Evolutionary conservation across 2,888 invertebrate species (phyloP).

Genomic region (Prosopocoilus inquinatus): DNA sequence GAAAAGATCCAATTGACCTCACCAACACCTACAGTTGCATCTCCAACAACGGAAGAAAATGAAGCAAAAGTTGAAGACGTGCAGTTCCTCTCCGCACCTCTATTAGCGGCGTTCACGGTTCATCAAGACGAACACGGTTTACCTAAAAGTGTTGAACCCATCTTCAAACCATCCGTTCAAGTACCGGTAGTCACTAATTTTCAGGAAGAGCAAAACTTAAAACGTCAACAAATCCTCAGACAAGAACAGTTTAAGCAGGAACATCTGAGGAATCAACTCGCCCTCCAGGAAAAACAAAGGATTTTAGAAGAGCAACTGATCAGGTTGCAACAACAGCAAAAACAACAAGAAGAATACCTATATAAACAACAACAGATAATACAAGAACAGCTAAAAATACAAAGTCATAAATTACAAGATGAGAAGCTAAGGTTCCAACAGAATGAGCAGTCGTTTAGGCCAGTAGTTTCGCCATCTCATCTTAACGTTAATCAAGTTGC

Average conservation of each 20-base stretch:
- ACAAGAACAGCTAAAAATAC: slow-evolving; percentile 27
- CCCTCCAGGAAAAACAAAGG: slow-evolving; percentile 64
- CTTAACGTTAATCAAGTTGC: slow-evolving; percentile 12
- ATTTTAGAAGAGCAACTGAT: slow-evolving; percentile 57
- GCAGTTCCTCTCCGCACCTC: slow-evolving; percentile 77
- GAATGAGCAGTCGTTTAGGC: slow-evolving; percentile 43
- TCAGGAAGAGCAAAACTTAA: slow-evolving; percentile 28
- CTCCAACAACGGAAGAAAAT: slow-evolving; percentile 66
- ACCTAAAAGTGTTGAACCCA: slow-evolving; percentile 77
- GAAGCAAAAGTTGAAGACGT: slow-evolving; percentile 67
- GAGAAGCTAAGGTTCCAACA: slow-evolving; percentile 43
- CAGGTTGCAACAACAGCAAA: slow-evolving; percentile 59
- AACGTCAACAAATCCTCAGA: slow-evolving; percentile 23
- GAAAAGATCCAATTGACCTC: slow-evolving; percentile 29
- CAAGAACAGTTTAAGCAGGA: slow-evolving; percentile 32
- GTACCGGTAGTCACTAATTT: slow-evolving; percentile 24
- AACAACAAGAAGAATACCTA: slow-evolving; percentile 68
- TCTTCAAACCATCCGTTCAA: slow-evolving; percentile 56
- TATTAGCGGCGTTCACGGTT: slow-evolving; percentile 82
- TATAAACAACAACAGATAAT: slow-evolving; percentile 64
- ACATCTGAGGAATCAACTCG: slow-evolving; percentile 39
- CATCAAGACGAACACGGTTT: slow-evolving; percentile 77
- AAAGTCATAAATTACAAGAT: slow-evolving; percentile 30
- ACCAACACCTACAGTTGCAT: slow-evolving; percentile 55
- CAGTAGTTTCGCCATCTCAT: slow-evolving; percentile 28